Evolutionary conservation across 1,140 invertebrate species (phyloP), one percentile per base, ranked within the genome.

Genomic region (Sinella curviseta): DNA sequence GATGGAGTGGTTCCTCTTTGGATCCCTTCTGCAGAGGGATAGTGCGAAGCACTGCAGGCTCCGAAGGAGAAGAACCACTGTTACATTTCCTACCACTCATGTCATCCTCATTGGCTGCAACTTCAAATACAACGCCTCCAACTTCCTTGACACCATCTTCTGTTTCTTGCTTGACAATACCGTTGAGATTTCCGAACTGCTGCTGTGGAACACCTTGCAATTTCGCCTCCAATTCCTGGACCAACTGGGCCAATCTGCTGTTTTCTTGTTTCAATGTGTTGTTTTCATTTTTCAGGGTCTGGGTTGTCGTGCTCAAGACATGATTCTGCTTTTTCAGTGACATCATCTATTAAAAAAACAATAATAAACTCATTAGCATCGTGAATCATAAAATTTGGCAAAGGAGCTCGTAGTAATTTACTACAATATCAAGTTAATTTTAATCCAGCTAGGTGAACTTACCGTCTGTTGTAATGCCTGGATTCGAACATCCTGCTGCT

Each of bases 11-110:
- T 20, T 77, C 60, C 26, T 80, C 80, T 73, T 8, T 8, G 4
- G 70, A 79, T 80, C 80, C 83, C 83, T 84, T 84, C 83, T 30
- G 83, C 83, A 79, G 83, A 84, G 83, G 83, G 80, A 76, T 60
- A 81, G 76, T 78, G 77, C 74, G 76, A 81, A 76, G 83, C 83
- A 82, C 83, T 77, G 83, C 83, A 80, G 83, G 83, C 83, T 84
- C 81, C 76, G 55, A 75, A 39, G 39, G 39, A 48, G 65, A 79
- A 76, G 76, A 48, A 79, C 60, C 55, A 48, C 20, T 48, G 20
- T 20, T 48, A 48, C 39, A 48, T 48, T 12, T 20, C 39, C 20
- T 20, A 48, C 39, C 39, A 48, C 39, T 48, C 39, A 48, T 12
- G 20, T 20, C 39, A 20, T 48, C 39, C 39, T 48, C 39, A 48